Evolutionary conservation across 1,140 invertebrate genomes (phyloP).

Genomic region (Ceratosolen solmsi): DNA sequence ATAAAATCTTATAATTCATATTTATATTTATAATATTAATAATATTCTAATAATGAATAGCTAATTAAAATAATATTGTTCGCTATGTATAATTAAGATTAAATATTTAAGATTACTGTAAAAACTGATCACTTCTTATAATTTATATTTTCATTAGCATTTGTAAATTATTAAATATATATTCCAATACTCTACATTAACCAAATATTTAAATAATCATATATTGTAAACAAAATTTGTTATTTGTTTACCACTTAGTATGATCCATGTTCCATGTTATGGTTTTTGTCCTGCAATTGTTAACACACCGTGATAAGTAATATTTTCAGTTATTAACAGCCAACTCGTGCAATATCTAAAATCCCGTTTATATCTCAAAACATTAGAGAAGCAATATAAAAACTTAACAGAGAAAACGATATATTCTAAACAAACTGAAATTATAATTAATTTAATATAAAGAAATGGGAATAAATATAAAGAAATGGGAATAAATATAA

Average conservation of each 20-base stretch:
- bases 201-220: slow-evolving; percentile 8
- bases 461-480: background rate
- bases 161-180: background rate
- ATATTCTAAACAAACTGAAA: background rate
- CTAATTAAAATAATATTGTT: no score
- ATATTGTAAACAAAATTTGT: slow-evolving; percentile 30
- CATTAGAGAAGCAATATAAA: slow-evolving; percentile 5
- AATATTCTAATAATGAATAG: no score
- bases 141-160: slow-evolving; percentile 13
- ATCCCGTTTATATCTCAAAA: background rate
- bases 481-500: no score
- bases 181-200: slow-evolving; percentile 50
- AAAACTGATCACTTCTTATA: slow-evolving; percentile 26
- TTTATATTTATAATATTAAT: no score
- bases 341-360: slow-evolving; percentile 19
- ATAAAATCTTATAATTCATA: no score
- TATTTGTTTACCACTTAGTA: slow-evolving; percentile 80
- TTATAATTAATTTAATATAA: background rate
- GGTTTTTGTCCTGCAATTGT: slow-evolving; percentile 85
- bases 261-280: slow-evolving; percentile 87
- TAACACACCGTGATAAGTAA: slow-evolving; percentile 52
- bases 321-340: slow-evolving; percentile 16
- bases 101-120: no score
- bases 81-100: no score
- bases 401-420: slow-evolving; percentile 2